Conservation (phyloP, 2,888 invertebrate genomes). For the Eugnorisma glareosa region DNA sequence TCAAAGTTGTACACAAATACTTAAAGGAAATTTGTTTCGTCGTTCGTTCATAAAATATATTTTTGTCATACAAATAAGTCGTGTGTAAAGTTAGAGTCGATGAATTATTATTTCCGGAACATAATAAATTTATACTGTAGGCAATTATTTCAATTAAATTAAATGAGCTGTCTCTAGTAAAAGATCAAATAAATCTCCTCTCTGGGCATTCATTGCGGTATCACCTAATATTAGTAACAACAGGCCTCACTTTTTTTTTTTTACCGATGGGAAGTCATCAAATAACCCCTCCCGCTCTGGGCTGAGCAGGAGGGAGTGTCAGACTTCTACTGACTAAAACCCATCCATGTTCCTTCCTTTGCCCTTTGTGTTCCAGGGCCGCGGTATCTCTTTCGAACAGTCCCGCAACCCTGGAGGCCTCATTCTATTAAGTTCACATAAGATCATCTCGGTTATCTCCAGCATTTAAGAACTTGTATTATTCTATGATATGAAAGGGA, state of each 20-base stretch:
- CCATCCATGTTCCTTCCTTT: too few species aligned
- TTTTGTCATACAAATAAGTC: neutral
- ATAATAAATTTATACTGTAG: neutral
- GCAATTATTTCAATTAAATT: neutral
- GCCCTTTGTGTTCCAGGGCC: too few species aligned
- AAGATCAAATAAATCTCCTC: neutral
- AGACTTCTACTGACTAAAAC: too few species aligned
- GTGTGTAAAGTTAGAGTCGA: neutral
- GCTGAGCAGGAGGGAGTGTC: too few species aligned
- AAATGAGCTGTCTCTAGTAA: neutral
- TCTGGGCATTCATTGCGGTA: neutral
- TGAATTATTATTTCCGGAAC: neutral
- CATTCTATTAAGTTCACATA: neutral
- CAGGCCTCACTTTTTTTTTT: too few species aligned
- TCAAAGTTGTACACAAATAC: constrained; percentile 68
- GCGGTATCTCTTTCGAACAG: too few species aligned
- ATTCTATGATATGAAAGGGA: neutral
- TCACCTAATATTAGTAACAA: neutral
- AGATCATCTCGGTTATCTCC: neutral
- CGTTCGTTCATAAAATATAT: neutral
- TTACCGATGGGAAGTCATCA: too few species aligned
- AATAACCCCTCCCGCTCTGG: too few species aligned
- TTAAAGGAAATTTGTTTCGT: constrained; percentile 31
- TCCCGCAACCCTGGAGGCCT: too few species aligned
- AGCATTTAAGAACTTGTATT: neutral